Base-by-base conservation (phyloP, 1,140 invertebrate genomes). In the Temnothorax curvispinosus region DNA sequence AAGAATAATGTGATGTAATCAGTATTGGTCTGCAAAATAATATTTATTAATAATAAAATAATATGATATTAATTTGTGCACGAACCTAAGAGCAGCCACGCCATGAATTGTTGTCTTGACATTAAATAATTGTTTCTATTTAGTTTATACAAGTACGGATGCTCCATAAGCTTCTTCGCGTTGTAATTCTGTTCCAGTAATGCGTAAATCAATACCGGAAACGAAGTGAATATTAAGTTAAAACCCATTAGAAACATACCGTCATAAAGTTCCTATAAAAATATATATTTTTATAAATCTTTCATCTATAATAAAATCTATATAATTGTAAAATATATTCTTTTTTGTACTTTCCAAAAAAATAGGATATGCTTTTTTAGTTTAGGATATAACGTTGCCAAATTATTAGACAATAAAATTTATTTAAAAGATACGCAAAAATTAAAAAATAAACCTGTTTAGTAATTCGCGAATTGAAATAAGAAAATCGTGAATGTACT, bases 171-270 rank as follows among this genome's bases (percentile, higher is more conserved):
- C 35, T 94, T 93, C 21, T 96, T 90, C 3, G 96, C 95, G 0
- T 96, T 93, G 91, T 96, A 96, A 69, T 97, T 96, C 89, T 98
- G 97, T 88, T 98, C 98, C 1, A 97, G 96, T 27, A 98, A 94
- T 4, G 97, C 96, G 77, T 97, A 97, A 0, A 97, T 88, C 9
- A 98, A 93, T 71, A 97, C 96, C 1, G 97, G 98, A 71, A 97
- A 85, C 2, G 97, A 96, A 0, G 97, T 97, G 90, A 98, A 98
- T 32, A 97, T 91, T 54, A 98, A 95, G 93, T 98, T 98, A 94
- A 96, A 98, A 60, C 97, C 94, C 78, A 97, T 98, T 52, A 98
- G 94, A 90, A 97, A 98, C 86, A 97, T 92, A 1, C 97, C 96
- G 89, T 98, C 97, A 90, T 97, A 98, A 27, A 98, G 94, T 35